Conservation (phyloP, 2,888 invertebrate genomes). For the Cotesia congregata region DNA sequence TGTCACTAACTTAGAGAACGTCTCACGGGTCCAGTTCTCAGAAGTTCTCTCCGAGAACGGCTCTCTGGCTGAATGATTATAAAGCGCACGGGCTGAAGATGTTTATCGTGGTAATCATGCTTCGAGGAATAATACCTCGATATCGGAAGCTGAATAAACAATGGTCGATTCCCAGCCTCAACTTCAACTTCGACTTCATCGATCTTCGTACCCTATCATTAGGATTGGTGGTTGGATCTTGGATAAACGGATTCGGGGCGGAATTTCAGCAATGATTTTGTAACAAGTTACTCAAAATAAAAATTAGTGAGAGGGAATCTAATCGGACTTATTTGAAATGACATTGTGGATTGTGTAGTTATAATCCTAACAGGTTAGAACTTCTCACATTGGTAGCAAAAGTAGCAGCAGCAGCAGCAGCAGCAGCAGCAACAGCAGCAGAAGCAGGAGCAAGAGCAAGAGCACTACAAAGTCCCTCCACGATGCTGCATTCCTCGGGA, state of each 20-base stretch:
- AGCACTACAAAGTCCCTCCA: slow-evolving; percentile 41
- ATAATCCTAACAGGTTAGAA: neutral
- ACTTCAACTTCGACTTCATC: neutral
- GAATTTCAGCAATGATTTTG: too few species aligned
- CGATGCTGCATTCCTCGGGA: slow-evolving; percentile 45
- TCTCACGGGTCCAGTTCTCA: slow-evolving; percentile 71
- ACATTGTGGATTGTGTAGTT: neutral
- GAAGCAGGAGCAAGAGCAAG: slow-evolving; percentile 33
- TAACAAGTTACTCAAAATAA: slow-evolving; percentile 9
- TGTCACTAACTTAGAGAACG: slow-evolving; percentile 63
- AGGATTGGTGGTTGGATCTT: too few species aligned
- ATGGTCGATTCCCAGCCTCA: neutral
- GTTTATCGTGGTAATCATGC: slow-evolving; percentile 59
- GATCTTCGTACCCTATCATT: neutral
- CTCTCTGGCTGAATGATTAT: slow-evolving; percentile 69
- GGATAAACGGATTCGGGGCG: too few species aligned
- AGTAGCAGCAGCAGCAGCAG: neutral
- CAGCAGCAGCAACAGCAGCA: neutral
- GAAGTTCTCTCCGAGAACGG: slow-evolving; percentile 72
- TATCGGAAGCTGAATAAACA: slow-evolving; percentile 46
- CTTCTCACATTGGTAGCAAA: slow-evolving; percentile 1
- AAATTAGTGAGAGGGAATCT: neutral
- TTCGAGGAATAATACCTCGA: slow-evolving; percentile 55
- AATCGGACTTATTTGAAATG: neutral
- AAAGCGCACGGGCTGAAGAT: slow-evolving; percentile 58